Conservation (phyloP, 2,797 vertebrate species). For the Eidolon dupreanum region DNA sequence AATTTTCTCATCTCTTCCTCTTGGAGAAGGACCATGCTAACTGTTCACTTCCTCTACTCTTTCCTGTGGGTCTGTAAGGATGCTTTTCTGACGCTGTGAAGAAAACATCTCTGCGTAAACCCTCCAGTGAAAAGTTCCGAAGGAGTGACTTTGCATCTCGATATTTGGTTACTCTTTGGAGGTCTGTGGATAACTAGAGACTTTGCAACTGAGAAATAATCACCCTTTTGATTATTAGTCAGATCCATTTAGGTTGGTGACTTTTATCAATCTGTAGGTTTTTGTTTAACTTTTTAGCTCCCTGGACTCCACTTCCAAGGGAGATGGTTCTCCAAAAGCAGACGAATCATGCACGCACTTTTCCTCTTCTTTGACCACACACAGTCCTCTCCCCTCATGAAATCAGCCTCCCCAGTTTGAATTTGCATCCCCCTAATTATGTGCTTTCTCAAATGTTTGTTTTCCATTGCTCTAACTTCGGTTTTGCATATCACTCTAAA, state of each 20-base stretch:
- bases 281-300: neutral
- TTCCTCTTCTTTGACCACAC: slow-evolving; percentile 65
- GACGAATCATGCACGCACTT: neutral
- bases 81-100: neutral
- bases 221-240: neutral
- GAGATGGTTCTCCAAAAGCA: neutral
- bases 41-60: neutral
- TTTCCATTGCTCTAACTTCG: slow-evolving; percentile 76
- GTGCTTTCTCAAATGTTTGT: slow-evolving; percentile 77
- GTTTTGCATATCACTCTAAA: slow-evolving; percentile 75
- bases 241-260: neutral
- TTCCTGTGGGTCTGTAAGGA: slow-evolving; percentile 36
- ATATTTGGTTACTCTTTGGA: neutral
- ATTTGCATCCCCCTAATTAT: slow-evolving; percentile 71
- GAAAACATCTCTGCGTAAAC: neutral
- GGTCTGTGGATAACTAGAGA: neutral
- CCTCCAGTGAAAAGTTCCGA: neutral
- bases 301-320: neutral
- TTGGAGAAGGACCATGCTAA: neutral
- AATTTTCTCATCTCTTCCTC: slow-evolving; percentile 41
- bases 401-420: slow-evolving; percentile 65
- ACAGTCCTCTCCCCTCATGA: slow-evolving; percentile 62
- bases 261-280: neutral
- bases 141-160: neutral
- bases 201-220: neutral